Evolutionary conservation across 2,113 vertebrate species (phyloP), one percentile per base, ranked within the genome.

Genomic region (Blennius ocellaris): DNA sequence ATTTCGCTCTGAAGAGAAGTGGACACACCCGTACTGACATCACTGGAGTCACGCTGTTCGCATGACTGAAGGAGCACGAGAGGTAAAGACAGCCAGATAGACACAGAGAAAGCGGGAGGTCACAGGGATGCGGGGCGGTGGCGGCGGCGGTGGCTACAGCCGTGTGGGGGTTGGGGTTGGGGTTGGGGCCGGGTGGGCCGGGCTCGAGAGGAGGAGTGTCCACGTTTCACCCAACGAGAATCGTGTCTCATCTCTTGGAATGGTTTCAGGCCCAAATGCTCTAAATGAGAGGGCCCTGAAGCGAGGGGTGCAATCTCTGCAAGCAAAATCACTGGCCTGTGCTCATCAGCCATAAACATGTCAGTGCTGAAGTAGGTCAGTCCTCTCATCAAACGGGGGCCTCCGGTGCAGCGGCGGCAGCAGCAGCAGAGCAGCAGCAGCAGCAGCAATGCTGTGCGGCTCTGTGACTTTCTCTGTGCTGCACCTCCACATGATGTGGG

Each of bases 351-450:
- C 80, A 84, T 90, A 92, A 93, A 91, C 90, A 90, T 88, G 85
- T 92, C 86, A 83, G 49, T 53, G 82, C 57, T 39, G 78, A 94
- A 93, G 84, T 94, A 85, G 93, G 92, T 93, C 93, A 92, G 53
- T 62, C 78, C 76, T 91, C 89, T 86, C 84, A 92, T 90, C 82
- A 85, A 83, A 79, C 68, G 54, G 58, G 85, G 83, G 68, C 73
- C 65, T 82, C 70, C 51, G 66, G 48, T 49, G 48, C 56, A 45
- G 52, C 56, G 37, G 8, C 55, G 17, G 55, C 71, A 4, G 21
- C 21, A 30, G 21, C 21, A 30, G 21, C 21, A 30, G 21, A 4
- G 21, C 21, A 30, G 21, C 21, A 30, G 21, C 21, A 30, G 21
- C 21, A 30, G 21, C 21, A 30, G 21, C 21, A 30, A 30, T 30